Percentiles rank a stretch among this genome's conserved stretches.
These are phyloP conservation scores for Suillia variegata DNA, from an alignment of 2,888 invertebrate species.

Conservation along the genomic window DNA sequence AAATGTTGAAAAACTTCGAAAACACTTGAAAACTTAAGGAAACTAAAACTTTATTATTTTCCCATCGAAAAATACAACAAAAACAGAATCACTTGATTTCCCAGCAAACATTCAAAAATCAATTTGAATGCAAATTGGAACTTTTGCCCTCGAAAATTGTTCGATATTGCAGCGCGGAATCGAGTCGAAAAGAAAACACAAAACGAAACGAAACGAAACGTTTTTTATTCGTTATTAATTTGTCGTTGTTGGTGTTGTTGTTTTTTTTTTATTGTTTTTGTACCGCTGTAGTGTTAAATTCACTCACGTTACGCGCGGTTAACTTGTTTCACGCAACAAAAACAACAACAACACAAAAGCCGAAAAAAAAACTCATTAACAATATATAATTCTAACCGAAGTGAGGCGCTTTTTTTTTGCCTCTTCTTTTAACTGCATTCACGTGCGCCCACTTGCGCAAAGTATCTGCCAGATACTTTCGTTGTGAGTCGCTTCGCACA, in stretches of 20 bases:
- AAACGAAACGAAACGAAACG: background rate
- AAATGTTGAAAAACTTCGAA: no score
- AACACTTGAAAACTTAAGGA: background rate
- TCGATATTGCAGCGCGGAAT: background rate
- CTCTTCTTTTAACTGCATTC: conserved; percentile 23
- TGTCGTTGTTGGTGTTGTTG: conserved; percentile 22
- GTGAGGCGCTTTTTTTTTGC: background rate
- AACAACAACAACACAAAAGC: conserved; percentile 8
- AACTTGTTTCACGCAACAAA: conserved; percentile 10
- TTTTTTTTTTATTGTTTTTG: conserved; percentile 8
- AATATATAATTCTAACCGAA: background rate
- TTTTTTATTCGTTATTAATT: background rate
- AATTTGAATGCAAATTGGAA: background rate
- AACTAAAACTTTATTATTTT: background rate
- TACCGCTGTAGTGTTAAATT: conserved; percentile 29
- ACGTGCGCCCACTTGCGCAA: conserved; percentile 29
- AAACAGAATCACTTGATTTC: background rate
- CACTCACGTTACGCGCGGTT: conserved; percentile 23
- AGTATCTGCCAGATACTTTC: background rate
- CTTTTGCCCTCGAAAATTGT: background rate
- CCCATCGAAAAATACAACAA: no score
- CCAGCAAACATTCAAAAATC: background rate
- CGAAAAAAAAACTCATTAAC: background rate
- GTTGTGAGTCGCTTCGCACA: background rate
- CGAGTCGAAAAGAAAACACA: background rate